Conservation (phyloP, 2,113 vertebrate species). For the Phaethornis superciliosus region DNA sequence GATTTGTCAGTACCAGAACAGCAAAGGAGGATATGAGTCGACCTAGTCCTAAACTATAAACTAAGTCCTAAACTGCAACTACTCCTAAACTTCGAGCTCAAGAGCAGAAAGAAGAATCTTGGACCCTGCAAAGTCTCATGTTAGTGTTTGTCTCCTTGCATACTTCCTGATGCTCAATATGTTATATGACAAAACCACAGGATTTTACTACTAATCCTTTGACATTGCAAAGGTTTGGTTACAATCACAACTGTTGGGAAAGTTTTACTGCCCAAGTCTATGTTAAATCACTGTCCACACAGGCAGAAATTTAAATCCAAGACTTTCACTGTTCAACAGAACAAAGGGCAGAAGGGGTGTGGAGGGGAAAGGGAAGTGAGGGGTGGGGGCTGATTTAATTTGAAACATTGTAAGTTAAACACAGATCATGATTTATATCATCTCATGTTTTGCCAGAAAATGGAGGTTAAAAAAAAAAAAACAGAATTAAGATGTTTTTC, state of each 20-base stretch:
- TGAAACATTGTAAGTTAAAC: neutral
- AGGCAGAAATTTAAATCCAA: neutral
- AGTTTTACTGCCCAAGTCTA: neutral
- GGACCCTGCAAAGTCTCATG: neutral
- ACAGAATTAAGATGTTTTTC: neutral
- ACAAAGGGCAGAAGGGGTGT: too few species aligned
- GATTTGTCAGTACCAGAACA: neutral
- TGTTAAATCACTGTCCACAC: neutral
- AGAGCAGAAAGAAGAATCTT: neutral
- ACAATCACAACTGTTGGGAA: neutral
- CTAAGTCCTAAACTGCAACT: too few species aligned
- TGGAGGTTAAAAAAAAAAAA: neutral
- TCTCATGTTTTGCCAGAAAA: neutral
- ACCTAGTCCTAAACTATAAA: neutral
- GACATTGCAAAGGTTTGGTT: neutral
- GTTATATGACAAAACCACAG: neutral
- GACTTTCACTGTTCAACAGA: neutral
- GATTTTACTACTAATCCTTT: neutral
- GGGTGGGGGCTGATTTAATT: neutral
- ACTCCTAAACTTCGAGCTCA: neutral
- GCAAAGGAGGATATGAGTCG: neutral
- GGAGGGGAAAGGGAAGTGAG: too few species aligned
- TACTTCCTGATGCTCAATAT: neutral
- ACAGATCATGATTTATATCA: accelerated
- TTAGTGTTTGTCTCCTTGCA: neutral